phyloP scores from a whole-genome alignment of 2,888 invertebrate genomes.

The Nycteola revayana region DNA sequence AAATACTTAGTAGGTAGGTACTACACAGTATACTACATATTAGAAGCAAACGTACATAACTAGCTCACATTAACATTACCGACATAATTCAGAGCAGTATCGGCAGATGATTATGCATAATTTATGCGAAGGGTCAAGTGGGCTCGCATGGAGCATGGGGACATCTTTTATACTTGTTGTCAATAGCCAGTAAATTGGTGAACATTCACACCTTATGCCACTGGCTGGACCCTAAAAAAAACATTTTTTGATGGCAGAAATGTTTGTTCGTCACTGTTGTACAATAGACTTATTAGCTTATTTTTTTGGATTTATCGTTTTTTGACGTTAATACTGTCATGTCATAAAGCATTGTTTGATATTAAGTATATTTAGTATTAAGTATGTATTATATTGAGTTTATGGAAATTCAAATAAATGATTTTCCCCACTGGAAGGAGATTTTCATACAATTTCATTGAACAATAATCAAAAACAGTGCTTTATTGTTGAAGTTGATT shows the following conservation, averaged over 20 bases:
- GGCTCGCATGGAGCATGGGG: constrained; percentile 41
- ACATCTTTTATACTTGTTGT: constrained; percentile 45
- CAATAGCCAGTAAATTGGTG: constrained; percentile 61
- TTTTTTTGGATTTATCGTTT: background rate
- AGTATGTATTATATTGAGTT: too few species aligned
- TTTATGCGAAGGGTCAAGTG: constrained; percentile 79
- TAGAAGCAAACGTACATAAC: too few species aligned
- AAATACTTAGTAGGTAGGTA: too few species aligned
- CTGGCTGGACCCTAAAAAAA: constrained; percentile 44
- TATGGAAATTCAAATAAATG: too few species aligned
- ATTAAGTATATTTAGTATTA: too few species aligned
- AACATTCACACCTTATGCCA: constrained; percentile 71
- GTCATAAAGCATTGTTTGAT: too few species aligned
- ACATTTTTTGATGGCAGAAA: constrained; percentile 20
- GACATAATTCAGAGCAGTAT: constrained; percentile 18
- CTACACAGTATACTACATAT: too few species aligned
- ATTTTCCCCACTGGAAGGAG: too few species aligned
- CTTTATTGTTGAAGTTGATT: too few species aligned
- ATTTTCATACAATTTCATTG: too few species aligned
- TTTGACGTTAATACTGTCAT: background rate
- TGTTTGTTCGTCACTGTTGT: constrained; percentile 48
- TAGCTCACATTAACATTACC: background rate
- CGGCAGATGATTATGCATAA: constrained; percentile 74
- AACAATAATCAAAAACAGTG: too few species aligned
- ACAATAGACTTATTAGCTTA: constrained; percentile 55